These are phyloP conservation scores for Tachina grossa DNA, from an alignment of 2,888 invertebrate genomes.

Conservation along the genomic window DNA sequence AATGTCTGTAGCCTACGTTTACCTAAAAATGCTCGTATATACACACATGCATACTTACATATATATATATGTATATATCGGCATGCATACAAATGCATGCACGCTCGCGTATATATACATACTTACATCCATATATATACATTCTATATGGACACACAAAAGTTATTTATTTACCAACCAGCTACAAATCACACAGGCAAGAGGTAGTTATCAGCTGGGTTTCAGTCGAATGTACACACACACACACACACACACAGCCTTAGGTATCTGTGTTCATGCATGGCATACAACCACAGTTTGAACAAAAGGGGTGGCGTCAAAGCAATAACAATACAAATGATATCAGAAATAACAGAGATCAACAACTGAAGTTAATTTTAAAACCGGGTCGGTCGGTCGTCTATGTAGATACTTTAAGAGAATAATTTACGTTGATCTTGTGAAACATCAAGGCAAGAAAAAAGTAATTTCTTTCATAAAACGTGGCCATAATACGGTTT, in stretches of 20 bases:
- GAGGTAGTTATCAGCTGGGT: conserved; percentile 60
- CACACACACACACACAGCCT: conserved; percentile 62
- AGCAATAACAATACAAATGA: conserved; percentile 72
- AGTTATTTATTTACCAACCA: not conserved
- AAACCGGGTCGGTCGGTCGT: not conserved
- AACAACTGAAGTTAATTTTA: conserved; percentile 22
- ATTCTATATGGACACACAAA: not conserved
- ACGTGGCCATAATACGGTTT: not conserved
- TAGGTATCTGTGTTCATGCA: conserved; percentile 5
- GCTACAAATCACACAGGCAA: conserved; percentile 27
- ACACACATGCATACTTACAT: not conserved
- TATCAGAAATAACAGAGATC: conserved; percentile 63
- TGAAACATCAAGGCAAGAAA: not conserved
- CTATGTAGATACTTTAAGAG: conserved; percentile 10
- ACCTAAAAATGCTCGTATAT: not conserved
- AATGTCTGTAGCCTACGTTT: not conserved
- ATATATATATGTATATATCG: not conserved
- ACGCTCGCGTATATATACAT: not conserved
- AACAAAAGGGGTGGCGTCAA: conserved; percentile 79
- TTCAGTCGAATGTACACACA: conserved; percentile 41
- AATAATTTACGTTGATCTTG: conserved; percentile 16
- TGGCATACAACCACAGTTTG: conserved; percentile 43
- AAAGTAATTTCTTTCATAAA: not conserved
- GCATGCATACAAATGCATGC: not conserved
- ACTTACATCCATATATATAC: not conserved